phyloP scores from a whole-genome alignment of 2,113 vertebrate species.

The Anthoscopus minutus region DNA sequence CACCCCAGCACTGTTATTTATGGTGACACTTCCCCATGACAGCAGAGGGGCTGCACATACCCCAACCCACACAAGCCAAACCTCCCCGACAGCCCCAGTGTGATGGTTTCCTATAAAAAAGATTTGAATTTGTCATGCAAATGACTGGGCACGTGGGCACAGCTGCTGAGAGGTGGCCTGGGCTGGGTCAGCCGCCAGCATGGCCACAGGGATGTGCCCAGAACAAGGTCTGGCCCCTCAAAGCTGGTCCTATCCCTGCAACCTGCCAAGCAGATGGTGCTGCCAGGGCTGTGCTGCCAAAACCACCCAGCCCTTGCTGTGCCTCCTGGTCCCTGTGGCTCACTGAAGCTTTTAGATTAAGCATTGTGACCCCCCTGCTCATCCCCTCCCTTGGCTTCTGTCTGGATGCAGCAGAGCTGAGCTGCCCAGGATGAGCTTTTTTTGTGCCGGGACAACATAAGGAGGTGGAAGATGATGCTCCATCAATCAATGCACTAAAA shows the following conservation, averaged over 20 bases:
- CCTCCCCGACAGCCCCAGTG: not conserved
- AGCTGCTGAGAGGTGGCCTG: not conserved
- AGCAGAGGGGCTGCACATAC: not conserved
- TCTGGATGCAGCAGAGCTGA: not conserved
- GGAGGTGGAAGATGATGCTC: not conserved
- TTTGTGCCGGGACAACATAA: accelerated
- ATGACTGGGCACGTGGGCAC: not conserved
- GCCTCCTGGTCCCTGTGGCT: not conserved
- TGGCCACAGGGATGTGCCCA: not conserved
- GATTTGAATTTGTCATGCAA: not conserved
- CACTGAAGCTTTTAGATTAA: not conserved
- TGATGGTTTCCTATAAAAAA: not conserved
- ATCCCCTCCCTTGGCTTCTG: accelerated
- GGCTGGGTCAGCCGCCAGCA: not conserved
- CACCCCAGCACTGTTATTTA: not conserved
- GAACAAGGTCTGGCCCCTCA: not conserved
- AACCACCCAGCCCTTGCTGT: accelerated
- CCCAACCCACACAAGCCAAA: not conserved
- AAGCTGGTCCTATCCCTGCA: not conserved
- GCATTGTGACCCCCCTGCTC: accelerated
- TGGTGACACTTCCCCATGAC: too few relatives aligned
- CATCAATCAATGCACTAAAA: not conserved
- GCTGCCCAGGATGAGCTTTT: not conserved
- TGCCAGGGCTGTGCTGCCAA: not conserved
- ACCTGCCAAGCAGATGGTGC: not conserved